phyloP scores from a whole-genome alignment of 2,113 vertebrate genomes.

The Brachypteracias leptosomus region DNA sequence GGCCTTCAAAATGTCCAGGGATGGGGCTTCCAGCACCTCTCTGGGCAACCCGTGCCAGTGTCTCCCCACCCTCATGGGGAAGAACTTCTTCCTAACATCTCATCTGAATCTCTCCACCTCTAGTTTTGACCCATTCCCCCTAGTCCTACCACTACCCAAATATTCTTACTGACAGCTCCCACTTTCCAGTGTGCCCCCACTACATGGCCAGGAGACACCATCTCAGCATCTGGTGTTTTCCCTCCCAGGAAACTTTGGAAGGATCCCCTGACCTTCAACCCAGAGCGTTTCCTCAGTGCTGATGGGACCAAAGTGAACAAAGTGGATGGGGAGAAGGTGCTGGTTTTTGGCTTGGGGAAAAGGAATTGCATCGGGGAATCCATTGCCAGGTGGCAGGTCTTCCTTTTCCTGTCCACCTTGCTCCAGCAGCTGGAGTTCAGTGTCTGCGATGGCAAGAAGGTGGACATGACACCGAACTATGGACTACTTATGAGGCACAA shows the following conservation, averaged over 20 bases:
- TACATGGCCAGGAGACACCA: not conserved
- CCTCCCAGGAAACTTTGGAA: constrained; percentile 85
- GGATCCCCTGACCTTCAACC: constrained; percentile 83
- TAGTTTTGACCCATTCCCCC: too few relatives aligned
- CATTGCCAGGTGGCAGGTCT: constrained; percentile 85
- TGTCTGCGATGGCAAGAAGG: constrained; percentile 13
- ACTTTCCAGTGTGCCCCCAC: not conserved
- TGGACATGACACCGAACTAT: constrained; percentile 84
- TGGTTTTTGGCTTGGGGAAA: constrained; percentile 87
- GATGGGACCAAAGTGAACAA: constrained; percentile 79
- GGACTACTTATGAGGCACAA: constrained; percentile 85
- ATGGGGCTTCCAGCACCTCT: too few relatives aligned
- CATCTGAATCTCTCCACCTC: too few relatives aligned
- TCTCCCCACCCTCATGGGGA: too few relatives aligned
- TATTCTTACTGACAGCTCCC: not conserved
- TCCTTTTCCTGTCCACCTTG: constrained; percentile 87
- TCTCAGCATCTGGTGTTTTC: not conserved
- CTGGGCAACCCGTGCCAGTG: too few relatives aligned
- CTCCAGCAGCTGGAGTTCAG: constrained; percentile 86
- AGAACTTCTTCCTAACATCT: too few relatives aligned
- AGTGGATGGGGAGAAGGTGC: constrained; percentile 79
- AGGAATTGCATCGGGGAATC: constrained; percentile 86
- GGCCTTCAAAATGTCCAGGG: too few relatives aligned
- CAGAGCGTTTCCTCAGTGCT: constrained; percentile 83
- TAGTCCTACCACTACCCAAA: too few relatives aligned